phyloP scores from a whole-genome alignment of 1,140 invertebrate genomes.

The Hirudo medicinalis region DNA sequence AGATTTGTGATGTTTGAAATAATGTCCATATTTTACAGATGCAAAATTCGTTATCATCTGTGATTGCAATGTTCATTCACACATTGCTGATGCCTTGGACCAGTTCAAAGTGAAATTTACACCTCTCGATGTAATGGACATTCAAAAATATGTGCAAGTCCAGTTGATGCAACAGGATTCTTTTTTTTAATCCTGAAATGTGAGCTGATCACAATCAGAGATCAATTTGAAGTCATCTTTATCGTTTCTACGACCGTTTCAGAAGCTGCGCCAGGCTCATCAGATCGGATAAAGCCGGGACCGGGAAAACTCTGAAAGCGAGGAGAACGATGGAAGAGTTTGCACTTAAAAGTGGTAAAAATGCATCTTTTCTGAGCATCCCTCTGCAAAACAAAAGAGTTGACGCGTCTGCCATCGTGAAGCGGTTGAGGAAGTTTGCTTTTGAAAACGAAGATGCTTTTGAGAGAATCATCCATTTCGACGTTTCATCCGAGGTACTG shows the following conservation, averaged over 20 bases:
- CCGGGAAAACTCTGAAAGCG: conserved; percentile 33
- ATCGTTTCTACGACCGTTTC: conserved; percentile 13
- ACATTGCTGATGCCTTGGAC: conserved; percentile 29
- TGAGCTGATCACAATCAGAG: not conserved
- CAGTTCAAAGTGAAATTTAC: conserved; percentile 25
- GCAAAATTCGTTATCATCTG: conserved; percentile 30
- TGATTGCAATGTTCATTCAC: conserved; percentile 27
- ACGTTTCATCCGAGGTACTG: conserved; percentile 32
- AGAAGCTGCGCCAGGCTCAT: conserved; percentile 31
- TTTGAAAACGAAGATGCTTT: conserved; percentile 21
- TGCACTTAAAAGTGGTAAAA: not conserved
- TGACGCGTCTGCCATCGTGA: conserved; percentile 23
- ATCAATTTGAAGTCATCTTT: too few relatives aligned
- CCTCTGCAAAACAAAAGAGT: conserved; percentile 29
- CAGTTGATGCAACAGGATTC: conserved; percentile 13
- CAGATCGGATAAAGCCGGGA: conserved; percentile 31
- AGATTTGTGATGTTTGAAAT: too few relatives aligned
- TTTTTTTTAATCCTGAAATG: not conserved
- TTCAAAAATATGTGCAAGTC: conserved; percentile 23
- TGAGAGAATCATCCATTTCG: conserved; percentile 32
- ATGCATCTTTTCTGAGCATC: conserved; percentile 21
- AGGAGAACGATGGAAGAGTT: conserved; percentile 26
- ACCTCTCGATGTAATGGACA: conserved; percentile 9
- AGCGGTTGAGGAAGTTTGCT: conserved; percentile 26
- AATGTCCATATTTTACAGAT: conserved; percentile 9